Evolutionary conservation across 2,888 invertebrate species (phyloP).

Genomic region (Epistrophella euchroma): DNA sequence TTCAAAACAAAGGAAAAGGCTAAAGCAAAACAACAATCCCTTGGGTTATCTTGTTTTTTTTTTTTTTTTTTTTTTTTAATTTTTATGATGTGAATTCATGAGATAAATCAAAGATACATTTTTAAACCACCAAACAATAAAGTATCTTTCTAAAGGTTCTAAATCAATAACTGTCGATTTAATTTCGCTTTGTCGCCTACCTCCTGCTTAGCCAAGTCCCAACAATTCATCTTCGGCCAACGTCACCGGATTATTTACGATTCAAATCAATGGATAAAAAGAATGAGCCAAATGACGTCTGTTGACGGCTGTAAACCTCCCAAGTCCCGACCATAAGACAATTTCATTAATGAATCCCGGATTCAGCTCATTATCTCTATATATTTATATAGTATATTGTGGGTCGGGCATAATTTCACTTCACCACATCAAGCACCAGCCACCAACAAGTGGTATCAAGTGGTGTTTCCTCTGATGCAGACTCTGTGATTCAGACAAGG

Average conservation of each 20-base stretch:
- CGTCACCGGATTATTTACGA: conserved; percentile 73
- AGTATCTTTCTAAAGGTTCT: conserved; percentile 36
- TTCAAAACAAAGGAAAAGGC: conserved; percentile 12
- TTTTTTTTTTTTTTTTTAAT: too few species aligned
- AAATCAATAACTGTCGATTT: conserved; percentile 75
- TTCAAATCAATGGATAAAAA: conserved; percentile 74
- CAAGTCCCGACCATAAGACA: conserved; percentile 67
- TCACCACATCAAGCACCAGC: conserved; percentile 11
- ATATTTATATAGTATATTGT: neutral
- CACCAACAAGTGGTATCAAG: conserved; percentile 6
- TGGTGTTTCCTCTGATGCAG: conserved; percentile 39
- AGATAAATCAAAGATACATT: conserved; percentile 64
- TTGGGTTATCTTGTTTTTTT: neutral
- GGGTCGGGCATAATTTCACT: conserved; percentile 32
- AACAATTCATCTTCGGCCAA: conserved; percentile 63
- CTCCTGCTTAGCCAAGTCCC: conserved; percentile 60
- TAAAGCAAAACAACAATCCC: conserved; percentile 12
- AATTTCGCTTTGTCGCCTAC: conserved; percentile 75
- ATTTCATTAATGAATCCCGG: conserved; percentile 75
- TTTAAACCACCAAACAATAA: conserved; percentile 26
- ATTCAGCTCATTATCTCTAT: conserved; percentile 26
- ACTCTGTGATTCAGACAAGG: conserved; percentile 55
- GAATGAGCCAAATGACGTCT: conserved; percentile 73
- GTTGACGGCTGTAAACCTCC: conserved; percentile 76
- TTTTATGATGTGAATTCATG: conserved; percentile 37